phyloP scores from a whole-genome alignment of 2,888 invertebrate species.

The Trypoxylon attenuatum region DNA sequence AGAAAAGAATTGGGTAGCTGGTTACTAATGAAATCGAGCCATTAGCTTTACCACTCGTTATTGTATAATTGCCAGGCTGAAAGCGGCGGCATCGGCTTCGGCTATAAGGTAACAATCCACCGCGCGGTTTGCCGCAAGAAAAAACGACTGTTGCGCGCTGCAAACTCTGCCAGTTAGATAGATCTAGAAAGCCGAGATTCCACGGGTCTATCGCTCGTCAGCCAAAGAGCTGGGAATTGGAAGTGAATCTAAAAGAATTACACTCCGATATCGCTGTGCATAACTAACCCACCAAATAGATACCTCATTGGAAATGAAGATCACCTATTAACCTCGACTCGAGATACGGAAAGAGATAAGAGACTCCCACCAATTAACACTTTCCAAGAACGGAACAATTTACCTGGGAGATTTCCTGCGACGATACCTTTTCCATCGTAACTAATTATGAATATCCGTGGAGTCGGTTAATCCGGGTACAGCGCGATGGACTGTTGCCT shows the following conservation, averaged over 20 bases:
- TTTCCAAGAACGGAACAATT: too few relatives aligned
- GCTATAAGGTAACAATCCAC: slow-evolving; percentile 26
- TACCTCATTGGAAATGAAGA: too few relatives aligned
- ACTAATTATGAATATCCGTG: too few relatives aligned
- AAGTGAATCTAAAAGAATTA: too few relatives aligned
- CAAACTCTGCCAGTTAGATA: slow-evolving; percentile 10
- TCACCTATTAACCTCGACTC: slow-evolving; percentile 42
- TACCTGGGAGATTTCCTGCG: too few relatives aligned
- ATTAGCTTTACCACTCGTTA: slow-evolving; percentile 26
- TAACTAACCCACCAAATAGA: too few relatives aligned
- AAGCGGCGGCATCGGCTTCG: slow-evolving; percentile 41
- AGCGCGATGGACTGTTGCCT: too few relatives aligned
- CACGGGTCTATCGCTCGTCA: slow-evolving; percentile 21
- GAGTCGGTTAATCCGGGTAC: too few relatives aligned
- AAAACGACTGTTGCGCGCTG: slow-evolving; percentile 29
- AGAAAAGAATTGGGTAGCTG: slow-evolving; percentile 36
- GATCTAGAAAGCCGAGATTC: slow-evolving; percentile 50
- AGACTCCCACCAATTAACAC: too few relatives aligned
- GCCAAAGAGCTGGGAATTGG: slow-evolving; percentile 41
- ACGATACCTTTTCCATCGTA: too few relatives aligned
- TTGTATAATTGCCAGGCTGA: slow-evolving; percentile 51
- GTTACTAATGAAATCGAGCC: slow-evolving; percentile 34
- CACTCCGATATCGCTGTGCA: too few relatives aligned
- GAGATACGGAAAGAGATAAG: not conserved
- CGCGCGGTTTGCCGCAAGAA: slow-evolving; percentile 34